Conservation (phyloP, 2,113 vertebrate species). For the Corvus cornix region DNA sequence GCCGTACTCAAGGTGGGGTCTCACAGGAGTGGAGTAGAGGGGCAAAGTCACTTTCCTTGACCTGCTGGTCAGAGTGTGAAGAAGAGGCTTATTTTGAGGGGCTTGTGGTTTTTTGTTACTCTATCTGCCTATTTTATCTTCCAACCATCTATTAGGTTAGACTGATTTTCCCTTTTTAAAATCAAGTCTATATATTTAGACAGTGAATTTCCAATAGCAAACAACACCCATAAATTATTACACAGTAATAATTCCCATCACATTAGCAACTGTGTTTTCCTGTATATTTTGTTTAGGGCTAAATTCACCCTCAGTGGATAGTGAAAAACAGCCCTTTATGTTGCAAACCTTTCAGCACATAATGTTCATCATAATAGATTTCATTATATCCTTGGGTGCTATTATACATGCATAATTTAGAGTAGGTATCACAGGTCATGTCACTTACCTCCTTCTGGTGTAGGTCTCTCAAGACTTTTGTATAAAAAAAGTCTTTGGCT, state of each 20-base stretch:
- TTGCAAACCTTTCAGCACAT: not conserved
- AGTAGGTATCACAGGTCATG: not conserved
- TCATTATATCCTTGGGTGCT: not conserved
- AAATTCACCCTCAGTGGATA: not conserved
- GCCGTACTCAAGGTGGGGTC: not conserved
- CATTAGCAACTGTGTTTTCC: not conserved
- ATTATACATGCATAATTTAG: not conserved
- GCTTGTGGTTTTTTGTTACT: not conserved
- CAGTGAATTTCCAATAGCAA: constrained; percentile 6
- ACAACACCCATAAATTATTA: constrained; percentile 18
- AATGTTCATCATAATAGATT: not conserved
- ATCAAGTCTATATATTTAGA: not conserved
- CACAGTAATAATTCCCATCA: constrained; percentile 9
- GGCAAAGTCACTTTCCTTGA: not conserved
- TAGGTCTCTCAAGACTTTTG: not conserved
- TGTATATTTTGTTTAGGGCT: constrained; percentile 5
- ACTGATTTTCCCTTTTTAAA: constrained; percentile 20
- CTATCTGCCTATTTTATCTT: not conserved
- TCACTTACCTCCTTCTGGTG: not conserved
- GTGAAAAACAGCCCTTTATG: not conserved
- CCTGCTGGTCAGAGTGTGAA: not conserved
- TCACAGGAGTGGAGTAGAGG: not conserved
- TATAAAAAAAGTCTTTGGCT: not conserved
- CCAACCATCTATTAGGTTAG: not conserved
- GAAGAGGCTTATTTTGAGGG: not conserved